These are phyloP conservation scores for Naja naja DNA, from an alignment of 2,113 vertebrate genomes.

Conservation along the genomic window DNA sequence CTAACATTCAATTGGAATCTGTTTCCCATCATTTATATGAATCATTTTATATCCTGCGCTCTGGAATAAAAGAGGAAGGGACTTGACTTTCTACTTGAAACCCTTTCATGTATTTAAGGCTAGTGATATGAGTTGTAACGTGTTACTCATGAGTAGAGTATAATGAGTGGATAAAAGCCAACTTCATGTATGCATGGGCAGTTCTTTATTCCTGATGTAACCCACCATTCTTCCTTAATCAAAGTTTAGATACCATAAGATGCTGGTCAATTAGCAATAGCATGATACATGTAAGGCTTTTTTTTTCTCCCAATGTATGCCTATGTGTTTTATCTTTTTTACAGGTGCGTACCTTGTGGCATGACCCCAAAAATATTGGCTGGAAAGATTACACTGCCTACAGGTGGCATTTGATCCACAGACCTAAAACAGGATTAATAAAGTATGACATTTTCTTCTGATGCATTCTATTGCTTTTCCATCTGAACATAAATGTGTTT, in stretches of 20 bases:
- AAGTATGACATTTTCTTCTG: constrained; percentile 73
- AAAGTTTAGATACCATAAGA: constrained; percentile 3
- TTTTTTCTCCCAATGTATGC: constrained; percentile 3
- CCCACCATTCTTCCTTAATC: background rate
- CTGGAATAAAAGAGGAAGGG: background rate
- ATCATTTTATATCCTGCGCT: background rate
- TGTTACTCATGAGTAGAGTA: background rate
- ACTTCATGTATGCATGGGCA: background rate
- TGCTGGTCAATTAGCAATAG: accelerated
- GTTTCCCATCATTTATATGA: background rate
- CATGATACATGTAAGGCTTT: accelerated
- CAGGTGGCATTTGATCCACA: constrained; percentile 96
- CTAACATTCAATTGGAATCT: background rate
- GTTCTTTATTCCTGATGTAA: background rate
- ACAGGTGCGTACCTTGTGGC: constrained; percentile 94
- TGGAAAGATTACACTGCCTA: constrained; percentile 99
- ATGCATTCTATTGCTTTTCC: constrained; percentile 11
- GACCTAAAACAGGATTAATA: constrained; percentile 95
- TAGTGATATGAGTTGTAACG: background rate
- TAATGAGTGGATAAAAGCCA: background rate
- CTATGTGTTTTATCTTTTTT: constrained; percentile 22
- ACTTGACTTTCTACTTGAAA: background rate
- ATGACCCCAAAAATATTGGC: constrained; percentile 94
- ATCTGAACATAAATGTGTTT: constrained; percentile 19
- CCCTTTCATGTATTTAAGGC: background rate